phyloP scores from a whole-genome alignment of 2,888 invertebrate species.

The Parnassius glacialis region DNA sequence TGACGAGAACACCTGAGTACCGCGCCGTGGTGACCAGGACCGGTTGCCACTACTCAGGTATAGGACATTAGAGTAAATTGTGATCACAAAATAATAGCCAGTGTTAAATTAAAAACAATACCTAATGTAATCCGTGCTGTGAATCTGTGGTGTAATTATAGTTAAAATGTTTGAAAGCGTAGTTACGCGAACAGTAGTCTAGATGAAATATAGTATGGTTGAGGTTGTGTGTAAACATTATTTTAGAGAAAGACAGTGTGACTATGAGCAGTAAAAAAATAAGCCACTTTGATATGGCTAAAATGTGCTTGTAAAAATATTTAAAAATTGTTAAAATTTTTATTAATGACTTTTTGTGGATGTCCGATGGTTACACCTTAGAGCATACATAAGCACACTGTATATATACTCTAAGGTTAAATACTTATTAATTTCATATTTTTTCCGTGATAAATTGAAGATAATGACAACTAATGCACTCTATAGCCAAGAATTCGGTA shows the following conservation, averaged over 20 bases:
- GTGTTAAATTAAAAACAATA: constrained; percentile 28
- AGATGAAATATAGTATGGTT: constrained; percentile 17
- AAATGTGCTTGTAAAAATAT: neutral
- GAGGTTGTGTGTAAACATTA: constrained; percentile 16
- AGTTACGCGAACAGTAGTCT: constrained; percentile 29
- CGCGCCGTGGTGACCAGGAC: constrained; percentile 74
- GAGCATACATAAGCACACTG: too few relatives aligned
- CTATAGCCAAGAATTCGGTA: too few relatives aligned
- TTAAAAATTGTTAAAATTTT: too few relatives aligned
- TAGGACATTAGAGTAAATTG: constrained; percentile 61
- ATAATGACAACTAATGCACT: too few relatives aligned
- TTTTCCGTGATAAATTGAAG: too few relatives aligned
- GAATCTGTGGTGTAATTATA: constrained; percentile 49
- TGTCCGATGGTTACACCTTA: too few relatives aligned
- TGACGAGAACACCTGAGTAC: constrained; percentile 76
- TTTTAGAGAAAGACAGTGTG: constrained; percentile 2
- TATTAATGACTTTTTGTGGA: too few relatives aligned
- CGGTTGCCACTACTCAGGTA: constrained; percentile 76
- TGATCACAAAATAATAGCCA: constrained; percentile 24
- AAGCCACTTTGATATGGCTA: neutral
- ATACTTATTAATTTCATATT: too few relatives aligned
- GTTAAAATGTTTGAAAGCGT: constrained; percentile 25
- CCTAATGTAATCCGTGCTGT: constrained; percentile 52
- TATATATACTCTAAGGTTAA: too few relatives aligned
- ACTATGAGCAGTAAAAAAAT: neutral